Evolutionary conservation across 2,797 vertebrate species (phyloP), one percentile per base, ranked within the genome.

Genomic region (Scomberomorus guttatus): DNA sequence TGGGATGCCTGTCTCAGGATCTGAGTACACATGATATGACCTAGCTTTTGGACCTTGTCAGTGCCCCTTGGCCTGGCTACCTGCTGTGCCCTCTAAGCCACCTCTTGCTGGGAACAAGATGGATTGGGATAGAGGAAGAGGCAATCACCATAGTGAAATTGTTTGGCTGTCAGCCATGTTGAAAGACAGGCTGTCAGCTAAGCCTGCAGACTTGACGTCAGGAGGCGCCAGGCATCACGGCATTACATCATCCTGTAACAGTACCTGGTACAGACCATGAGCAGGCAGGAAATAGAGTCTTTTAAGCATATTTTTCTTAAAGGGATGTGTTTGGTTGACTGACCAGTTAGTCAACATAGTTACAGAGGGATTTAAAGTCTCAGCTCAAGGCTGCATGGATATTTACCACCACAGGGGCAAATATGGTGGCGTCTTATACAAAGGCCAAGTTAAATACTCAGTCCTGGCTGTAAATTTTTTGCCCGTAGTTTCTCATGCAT

Each of bases 21-120:
- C 75, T 88, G 84, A 77, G 62, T 79, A 78, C 76, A 83, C 74
- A 87, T 85, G 90, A 92, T 92, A 80, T 50, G 86, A 90, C 83
- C 76, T 84, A 83, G 81, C 74, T 75, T 85, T 65, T 83, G 48
- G 77, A 84, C 79, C 54, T 77, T 81, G 87, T 81, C 84, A 76
- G 76, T 63, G 58, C 57, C 79, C 54, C 59, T 72, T 85, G 80
- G 87, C 84, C 72, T 69, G 68, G 58, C 54, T 79, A 87, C 73
- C 84, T 84, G 80, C 67, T 73, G 39, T 39, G 63, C 56, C 72
- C 61, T 70, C 52, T 58, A 48, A 70, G 58, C 63, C 25, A 59
- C 67, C 34, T 67, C 75, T 68, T 73, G 77, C 59, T 75, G 39
- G 44, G 54, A 80, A 69, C 55, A 67, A 69, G 66, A 73, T 64